Conservation (phyloP, 2,797 vertebrate species). For the Orestias chungarensis region DNA sequence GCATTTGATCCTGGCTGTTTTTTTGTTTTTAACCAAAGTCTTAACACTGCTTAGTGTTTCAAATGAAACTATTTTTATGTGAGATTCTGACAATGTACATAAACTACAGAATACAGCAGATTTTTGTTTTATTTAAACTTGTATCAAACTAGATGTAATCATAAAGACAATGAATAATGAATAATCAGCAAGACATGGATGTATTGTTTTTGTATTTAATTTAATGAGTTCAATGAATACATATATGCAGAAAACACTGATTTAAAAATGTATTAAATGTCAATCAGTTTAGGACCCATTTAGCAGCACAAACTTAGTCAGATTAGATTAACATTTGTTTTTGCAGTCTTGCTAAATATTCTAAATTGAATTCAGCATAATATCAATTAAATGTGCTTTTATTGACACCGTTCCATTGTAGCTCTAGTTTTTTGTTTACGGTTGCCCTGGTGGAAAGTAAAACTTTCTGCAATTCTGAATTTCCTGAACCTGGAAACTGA, state of each 20-base stretch:
- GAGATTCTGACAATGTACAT: neutral
- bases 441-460: too few species aligned
- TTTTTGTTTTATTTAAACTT: neutral
- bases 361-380: neutral
- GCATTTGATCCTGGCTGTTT: neutral
- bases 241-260: neutral
- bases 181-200: neutral
- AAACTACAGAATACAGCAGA: conserved; percentile 6
- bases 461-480: too few species aligned
- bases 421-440: too few species aligned
- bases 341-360: neutral
- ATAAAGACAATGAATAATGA: neutral
- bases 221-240: neutral
- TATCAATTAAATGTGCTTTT: too few species aligned
- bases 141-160: neutral
- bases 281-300: neutral
- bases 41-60: neutral
- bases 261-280: neutral
- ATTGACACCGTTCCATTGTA: too few species aligned
- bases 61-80: neutral
- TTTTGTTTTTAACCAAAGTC: neutral
- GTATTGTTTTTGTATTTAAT: neutral
- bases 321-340: neutral
- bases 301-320: neutral
- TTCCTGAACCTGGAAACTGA: too few species aligned